Conservation (phyloP, 2,888 invertebrate genomes). For the Lasioglossum lativentre region DNA sequence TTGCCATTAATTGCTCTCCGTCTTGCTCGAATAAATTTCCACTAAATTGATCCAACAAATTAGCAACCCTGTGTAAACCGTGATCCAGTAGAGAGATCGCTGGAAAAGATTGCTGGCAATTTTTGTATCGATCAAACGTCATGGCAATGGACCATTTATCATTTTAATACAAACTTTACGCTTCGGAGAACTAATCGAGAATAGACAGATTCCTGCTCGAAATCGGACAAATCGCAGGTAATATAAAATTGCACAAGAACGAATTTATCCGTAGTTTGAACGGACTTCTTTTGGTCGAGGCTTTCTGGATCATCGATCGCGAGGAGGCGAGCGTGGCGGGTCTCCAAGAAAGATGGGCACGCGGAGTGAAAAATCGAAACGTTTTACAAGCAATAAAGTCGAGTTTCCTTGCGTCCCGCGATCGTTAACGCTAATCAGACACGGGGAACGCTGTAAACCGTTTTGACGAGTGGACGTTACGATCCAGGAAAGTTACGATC, state of each 20-base stretch:
- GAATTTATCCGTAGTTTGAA: neutral
- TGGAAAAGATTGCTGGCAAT: neutral
- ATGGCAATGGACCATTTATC: too few species aligned
- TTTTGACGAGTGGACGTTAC: conserved; percentile 48
- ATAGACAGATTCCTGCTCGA: too few species aligned
- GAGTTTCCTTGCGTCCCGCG: conserved; percentile 6
- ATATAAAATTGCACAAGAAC: neutral
- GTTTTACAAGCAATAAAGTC: conserved; percentile 7
- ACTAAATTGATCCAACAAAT: neutral
- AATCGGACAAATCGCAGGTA: neutral
- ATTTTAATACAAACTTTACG: too few species aligned
- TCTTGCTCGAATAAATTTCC: neutral
- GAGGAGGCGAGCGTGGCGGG: neutral
- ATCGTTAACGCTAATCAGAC: conserved; percentile 58
- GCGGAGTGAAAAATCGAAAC: conserved; percentile 8
- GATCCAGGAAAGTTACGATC: conserved; percentile 41
- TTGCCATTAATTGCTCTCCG: neutral
- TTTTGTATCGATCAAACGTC: neutral
- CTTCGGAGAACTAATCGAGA: too few species aligned
- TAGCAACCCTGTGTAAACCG: neutral
- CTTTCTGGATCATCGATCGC: conserved; percentile 7
- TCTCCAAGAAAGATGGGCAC: neutral
- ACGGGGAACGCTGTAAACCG: conserved; percentile 52
- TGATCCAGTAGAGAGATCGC: neutral
- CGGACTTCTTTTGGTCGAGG: neutral